Percentiles rank a stretch among this genome's conserved stretches.
These are phyloP conservation scores for Syrista parreyssii DNA, from an alignment of 2,888 invertebrate species.

Conservation along the genomic window DNA sequence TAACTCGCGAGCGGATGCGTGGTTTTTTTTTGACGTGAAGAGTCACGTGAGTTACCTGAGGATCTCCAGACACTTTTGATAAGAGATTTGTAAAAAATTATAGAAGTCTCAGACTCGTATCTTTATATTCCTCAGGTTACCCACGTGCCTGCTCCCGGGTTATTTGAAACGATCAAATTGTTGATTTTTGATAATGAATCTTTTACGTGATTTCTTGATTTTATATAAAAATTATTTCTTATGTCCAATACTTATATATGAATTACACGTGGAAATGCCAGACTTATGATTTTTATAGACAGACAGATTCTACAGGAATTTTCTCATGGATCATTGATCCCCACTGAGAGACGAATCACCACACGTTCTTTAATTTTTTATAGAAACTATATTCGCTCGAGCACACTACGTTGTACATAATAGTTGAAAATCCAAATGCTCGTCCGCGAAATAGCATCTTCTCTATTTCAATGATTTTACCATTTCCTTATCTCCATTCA, in stretches of 20 bases:
- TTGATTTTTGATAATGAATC: background rate
- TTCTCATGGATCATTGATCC: background rate
- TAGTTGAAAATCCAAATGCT: conserved; percentile 16
- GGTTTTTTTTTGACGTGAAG: no score
- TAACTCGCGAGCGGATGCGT: background rate
- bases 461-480: conserved; percentile 14
- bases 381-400: background rate
- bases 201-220: background rate
- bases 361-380: conserved; percentile 8
- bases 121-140: no score
- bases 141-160: no score
- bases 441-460: conserved; percentile 23
- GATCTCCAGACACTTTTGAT: no score
- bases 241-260: background rate
- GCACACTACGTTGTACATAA: conserved; percentile 11
- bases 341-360: background rate
- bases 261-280: background rate
- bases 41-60: no score
- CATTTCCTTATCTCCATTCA: conserved; percentile 12
- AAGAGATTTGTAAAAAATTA: no score
- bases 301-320: background rate
- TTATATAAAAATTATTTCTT: no score
- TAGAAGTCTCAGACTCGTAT: no score
- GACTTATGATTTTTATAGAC: no score
- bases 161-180: no score